A percentile compares a stretch with the other conserved stretches of the same genome.
These are phyloP conservation scores for Indicator maculatus DNA, from an alignment of 2,113 vertebrate species.

Conservation along the genomic window DNA sequence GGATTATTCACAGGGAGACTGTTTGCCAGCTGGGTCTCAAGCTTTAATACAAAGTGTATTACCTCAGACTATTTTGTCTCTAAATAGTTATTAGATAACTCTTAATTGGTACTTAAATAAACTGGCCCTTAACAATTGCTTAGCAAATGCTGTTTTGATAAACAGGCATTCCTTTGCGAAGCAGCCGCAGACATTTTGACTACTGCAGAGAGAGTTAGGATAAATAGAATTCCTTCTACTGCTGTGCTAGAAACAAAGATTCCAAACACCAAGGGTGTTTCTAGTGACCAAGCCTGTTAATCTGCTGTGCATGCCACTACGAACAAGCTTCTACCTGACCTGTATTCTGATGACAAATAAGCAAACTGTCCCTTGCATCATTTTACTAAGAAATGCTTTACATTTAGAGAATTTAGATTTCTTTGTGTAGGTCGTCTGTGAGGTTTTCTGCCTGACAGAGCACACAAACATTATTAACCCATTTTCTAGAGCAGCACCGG, in stretches of 20 bases:
- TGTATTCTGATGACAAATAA: neutral
- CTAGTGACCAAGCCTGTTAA: constrained; percentile 36
- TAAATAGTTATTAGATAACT: constrained; percentile 62
- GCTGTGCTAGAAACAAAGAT: constrained; percentile 27
- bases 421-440: neutral
- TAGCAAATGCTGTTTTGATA: constrained; percentile 71
- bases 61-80: constrained; percentile 57
- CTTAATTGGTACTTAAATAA: constrained; percentile 68
- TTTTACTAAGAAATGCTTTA: neutral
- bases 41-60: constrained; percentile 4
- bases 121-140: constrained; percentile 59
- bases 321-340: neutral
- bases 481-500: accelerated
- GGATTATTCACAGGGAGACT: constrained; percentile 24
- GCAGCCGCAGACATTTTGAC: constrained; percentile 72
- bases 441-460: neutral
- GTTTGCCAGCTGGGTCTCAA: constrained; percentile 18
- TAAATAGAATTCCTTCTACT: constrained; percentile 36
- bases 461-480: neutral
- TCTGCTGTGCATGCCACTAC: neutral
- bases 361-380: neutral
- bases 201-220: constrained; percentile 39
- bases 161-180: constrained; percentile 69
- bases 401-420: neutral
- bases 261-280: constrained; percentile 24